Conservation (phyloP, 2,888 invertebrate genomes). For the Escarpia spicata region DNA sequence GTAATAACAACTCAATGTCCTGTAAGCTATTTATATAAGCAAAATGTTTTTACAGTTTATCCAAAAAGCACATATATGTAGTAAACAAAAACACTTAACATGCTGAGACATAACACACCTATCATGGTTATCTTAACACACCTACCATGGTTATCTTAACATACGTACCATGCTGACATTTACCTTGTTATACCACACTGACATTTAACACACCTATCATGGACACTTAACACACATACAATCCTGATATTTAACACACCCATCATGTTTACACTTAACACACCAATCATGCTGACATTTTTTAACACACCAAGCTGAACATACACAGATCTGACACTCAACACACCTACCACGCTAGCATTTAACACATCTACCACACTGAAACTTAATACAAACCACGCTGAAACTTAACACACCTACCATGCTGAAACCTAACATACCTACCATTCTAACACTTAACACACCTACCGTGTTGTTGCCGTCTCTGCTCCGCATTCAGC, state of each 20-base stretch:
- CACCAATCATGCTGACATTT: background rate
- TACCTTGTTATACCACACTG: no score
- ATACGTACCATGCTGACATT: no score
- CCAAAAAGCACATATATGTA: no score
- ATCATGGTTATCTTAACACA: no score
- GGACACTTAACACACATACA: background rate
- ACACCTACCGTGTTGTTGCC: conserved; percentile 19
- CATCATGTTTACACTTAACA: background rate
- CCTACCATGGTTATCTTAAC: no score
- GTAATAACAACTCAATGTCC: no score
- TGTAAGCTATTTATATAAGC: no score
- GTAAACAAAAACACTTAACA: no score
- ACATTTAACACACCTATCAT: background rate
- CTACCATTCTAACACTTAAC: background rate
- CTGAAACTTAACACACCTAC: background rate
- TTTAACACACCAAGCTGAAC: background rate
- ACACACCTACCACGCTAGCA: background rate
- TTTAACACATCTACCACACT: background rate
- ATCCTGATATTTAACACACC: background rate
- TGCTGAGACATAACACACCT: no score
- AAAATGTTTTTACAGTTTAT: no score
- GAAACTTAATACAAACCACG: background rate
- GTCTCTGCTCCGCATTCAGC: conserved; percentile 43
- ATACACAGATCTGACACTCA: background rate
- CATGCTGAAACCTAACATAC: background rate